A percentile compares a stretch with the other conserved stretches of the same genome.
These are phyloP conservation scores for Pelobates cultripes DNA, from an alignment of 2,797 vertebrate genomes.

Conservation along the genomic window DNA sequence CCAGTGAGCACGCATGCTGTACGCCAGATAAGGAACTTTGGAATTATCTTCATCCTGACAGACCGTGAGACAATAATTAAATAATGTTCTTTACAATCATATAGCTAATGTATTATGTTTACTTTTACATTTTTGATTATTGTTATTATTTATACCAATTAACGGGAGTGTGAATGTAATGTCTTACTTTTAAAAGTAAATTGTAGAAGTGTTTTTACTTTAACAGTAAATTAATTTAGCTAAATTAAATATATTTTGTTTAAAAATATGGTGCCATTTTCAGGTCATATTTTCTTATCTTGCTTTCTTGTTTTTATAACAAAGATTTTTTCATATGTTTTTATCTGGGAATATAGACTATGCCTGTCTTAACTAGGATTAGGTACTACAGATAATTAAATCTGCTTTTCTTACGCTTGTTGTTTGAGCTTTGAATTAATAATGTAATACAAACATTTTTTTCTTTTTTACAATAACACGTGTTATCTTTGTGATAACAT, in stretches of 20 bases:
- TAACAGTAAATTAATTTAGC: neutral
- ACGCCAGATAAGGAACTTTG: neutral
- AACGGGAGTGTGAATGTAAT: neutral
- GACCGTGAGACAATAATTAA: conserved; percentile 1
- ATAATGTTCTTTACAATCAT: neutral
- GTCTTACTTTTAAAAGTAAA: neutral
- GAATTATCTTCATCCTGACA: conserved; percentile 26
- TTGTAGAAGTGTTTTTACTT: neutral
- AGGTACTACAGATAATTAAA: conserved; percentile 28
- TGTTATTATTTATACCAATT: neutral
- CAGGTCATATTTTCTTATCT: neutral
- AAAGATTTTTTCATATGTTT: neutral
- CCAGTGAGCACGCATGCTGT: conserved; percentile 7
- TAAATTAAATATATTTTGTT: neutral
- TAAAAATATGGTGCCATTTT: neutral
- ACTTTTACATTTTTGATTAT: neutral
- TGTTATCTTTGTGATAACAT: conserved; percentile 48
- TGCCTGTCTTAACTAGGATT: conserved; percentile 33
- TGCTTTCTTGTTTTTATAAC: neutral
- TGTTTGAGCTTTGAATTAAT: conserved; percentile 25
- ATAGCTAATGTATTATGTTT: conserved; percentile 5
- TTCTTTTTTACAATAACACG: conserved; percentile 29
- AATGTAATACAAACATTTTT: neutral
- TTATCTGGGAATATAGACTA: conserved; percentile 3
- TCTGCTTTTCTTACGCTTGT: conserved; percentile 9